Conservation (phyloP, 2,113 vertebrate species). For the Prionailurus bengalensis region DNA sequence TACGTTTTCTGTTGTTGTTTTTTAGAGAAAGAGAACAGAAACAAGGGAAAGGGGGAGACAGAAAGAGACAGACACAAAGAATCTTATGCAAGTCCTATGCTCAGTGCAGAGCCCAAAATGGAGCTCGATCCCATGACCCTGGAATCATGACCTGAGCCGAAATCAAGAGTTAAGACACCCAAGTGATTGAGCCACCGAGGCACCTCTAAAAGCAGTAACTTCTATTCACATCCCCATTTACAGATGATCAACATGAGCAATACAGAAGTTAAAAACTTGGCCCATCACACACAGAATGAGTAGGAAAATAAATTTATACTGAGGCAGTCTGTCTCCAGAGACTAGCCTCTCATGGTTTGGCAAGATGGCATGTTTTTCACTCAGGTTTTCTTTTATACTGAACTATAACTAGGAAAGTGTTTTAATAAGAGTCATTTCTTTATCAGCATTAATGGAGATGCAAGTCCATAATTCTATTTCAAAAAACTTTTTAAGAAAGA, state of each 20-base stretch:
- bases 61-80: too few relatives aligned
- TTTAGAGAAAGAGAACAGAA: too few relatives aligned
- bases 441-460: not conserved
- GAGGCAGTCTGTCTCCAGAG: not conserved
- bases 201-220: not conserved
- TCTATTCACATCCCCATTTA: not conserved
- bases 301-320: not conserved
- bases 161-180: too few relatives aligned
- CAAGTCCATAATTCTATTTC: not conserved
- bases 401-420: not conserved
- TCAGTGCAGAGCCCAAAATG: too few relatives aligned
- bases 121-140: too few relatives aligned
- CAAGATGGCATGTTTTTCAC: not conserved
- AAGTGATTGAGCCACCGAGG: too few relatives aligned
- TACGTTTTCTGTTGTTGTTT: not conserved
- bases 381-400: not conserved
- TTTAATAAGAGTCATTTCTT: conserved; percentile 14
- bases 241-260: not conserved
- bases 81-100: too few relatives aligned
- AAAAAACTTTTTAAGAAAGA: conserved; percentile 38
- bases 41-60: too few relatives aligned
- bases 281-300: not conserved
- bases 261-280: not conserved
- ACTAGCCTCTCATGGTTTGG: not conserved
- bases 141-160: too few relatives aligned